A percentile compares a stretch with the other conserved stretches of the same genome.
These are phyloP conservation scores for Isoperla grammatica DNA, from an alignment of 2,888 invertebrate species.

Conservation along the genomic window DNA sequence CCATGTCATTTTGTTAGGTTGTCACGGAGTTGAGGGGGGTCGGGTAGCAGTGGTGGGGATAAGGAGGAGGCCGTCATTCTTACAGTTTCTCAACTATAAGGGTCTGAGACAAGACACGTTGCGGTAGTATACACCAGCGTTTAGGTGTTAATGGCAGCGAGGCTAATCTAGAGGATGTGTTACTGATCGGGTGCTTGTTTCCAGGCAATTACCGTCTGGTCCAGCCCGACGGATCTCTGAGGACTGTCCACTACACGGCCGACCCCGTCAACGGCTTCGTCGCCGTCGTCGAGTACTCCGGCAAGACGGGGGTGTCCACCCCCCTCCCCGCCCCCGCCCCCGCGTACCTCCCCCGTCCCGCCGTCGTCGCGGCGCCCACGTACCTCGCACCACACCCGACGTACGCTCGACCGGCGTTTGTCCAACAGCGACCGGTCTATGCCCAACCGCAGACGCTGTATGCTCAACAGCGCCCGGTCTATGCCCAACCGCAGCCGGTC, in stretches of 20 bases:
- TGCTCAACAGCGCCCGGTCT: background rate
- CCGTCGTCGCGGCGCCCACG: too few species aligned
- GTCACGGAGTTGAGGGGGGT: too few species aligned
- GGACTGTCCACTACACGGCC: constrained; percentile 20
- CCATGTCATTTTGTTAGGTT: too few species aligned
- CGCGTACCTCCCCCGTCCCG: background rate
- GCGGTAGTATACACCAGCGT: too few species aligned
- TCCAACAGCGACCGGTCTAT: background rate
- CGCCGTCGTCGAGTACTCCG: constrained; percentile 27
- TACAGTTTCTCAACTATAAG: too few species aligned
- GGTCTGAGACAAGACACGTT: too few species aligned
- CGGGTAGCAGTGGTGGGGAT: too few species aligned
- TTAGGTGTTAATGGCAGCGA: too few species aligned
- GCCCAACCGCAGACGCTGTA: constrained; percentile 29
- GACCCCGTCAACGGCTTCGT: constrained; percentile 26
- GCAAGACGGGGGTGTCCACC: constrained; percentile 1
- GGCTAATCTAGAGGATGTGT: too few species aligned
- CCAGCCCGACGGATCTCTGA: constrained; percentile 11
- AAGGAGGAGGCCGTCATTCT: too few species aligned
- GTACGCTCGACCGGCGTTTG: background rate
- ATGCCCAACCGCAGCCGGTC: background rate
- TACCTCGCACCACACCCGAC: background rate
- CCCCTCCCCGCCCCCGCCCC: background rate
- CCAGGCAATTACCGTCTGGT: constrained; percentile 15
- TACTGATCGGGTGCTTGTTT: constrained; percentile 21